These are phyloP conservation scores for Otus sunia DNA, from an alignment of 2,113 vertebrate species.

Conservation along the genomic window DNA sequence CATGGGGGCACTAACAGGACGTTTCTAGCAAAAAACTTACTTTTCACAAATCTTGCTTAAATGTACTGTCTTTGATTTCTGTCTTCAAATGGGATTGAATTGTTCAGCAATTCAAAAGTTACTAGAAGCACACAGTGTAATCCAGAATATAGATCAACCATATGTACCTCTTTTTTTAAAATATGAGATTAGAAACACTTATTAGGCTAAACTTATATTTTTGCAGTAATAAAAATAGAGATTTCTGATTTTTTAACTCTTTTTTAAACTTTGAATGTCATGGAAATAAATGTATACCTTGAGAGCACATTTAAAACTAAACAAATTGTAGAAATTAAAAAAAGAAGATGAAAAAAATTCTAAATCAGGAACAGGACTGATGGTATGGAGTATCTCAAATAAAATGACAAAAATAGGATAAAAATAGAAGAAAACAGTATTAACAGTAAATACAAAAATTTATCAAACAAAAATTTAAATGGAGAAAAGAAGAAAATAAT, in stretches of 20 bases:
- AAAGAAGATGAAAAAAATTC: not conserved
- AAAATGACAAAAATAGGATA: not conserved
- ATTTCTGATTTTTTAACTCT: not conserved
- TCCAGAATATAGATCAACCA: not conserved
- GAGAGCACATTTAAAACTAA: not conserved
- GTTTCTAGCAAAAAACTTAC: accelerated
- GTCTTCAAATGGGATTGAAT: not conserved
- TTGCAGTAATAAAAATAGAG: not conserved
- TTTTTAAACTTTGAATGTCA: not conserved
- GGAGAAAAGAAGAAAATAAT: not conserved
- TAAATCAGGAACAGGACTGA: not conserved
- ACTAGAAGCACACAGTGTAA: not conserved
- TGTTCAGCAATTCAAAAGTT: not conserved
- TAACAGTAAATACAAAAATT: not conserved
- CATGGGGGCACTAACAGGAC: accelerated
- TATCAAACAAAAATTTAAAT: not conserved
- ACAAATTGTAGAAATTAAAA: not conserved
- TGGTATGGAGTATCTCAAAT: not conserved
- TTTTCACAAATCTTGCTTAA: not conserved
- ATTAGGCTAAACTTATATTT: not conserved
- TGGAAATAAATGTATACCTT: not conserved
- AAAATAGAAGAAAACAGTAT: not conserved
- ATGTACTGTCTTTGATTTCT: not conserved
- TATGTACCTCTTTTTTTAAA: not conserved
- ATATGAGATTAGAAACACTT: not conserved